phyloP scores from a whole-genome alignment of 2,797 vertebrate genomes.

The Falco berigora region DNA sequence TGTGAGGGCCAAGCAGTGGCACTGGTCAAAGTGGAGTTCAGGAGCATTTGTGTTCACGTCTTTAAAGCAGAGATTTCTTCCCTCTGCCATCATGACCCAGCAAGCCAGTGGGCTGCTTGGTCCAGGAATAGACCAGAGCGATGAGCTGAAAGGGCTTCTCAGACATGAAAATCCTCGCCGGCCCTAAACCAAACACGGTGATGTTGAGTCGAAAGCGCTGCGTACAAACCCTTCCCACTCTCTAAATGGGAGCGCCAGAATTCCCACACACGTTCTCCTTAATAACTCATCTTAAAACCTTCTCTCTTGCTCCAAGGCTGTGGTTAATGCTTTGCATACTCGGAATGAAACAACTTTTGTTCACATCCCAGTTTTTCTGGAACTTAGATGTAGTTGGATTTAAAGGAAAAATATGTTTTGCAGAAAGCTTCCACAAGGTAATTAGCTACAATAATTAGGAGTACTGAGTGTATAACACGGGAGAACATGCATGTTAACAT shows the following conservation, averaged over 20 bases:
- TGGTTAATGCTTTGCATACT: not conserved
- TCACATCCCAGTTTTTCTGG: not conserved
- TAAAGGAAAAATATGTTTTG: not conserved
- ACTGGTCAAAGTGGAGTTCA: not conserved
- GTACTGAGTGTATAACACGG: not conserved
- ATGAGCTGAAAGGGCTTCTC: not conserved
- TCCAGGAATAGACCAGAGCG: accelerated
- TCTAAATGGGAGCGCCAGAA: not conserved
- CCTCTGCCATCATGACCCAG: accelerated
- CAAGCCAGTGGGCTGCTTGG: not conserved
- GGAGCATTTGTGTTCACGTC: not conserved
- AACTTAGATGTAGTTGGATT: not conserved
- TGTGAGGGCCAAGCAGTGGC: not conserved
- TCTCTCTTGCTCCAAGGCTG: not conserved
- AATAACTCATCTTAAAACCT: not conserved
- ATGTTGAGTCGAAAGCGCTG: not conserved
- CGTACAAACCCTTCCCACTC: not conserved
- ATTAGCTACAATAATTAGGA: not conserved
- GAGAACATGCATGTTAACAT: not conserved
- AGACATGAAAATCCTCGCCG: not conserved
- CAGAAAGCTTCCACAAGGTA: not conserved
- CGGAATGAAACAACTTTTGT: not conserved
- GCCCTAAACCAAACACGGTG: not conserved
- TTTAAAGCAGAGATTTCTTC: not conserved
- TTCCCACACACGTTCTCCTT: not conserved